Percentiles rank a stretch among this genome's conserved stretches.
phyloP scores from a whole-genome alignment of 2,888 invertebrate species.

The Hyppa rectilinea region DNA sequence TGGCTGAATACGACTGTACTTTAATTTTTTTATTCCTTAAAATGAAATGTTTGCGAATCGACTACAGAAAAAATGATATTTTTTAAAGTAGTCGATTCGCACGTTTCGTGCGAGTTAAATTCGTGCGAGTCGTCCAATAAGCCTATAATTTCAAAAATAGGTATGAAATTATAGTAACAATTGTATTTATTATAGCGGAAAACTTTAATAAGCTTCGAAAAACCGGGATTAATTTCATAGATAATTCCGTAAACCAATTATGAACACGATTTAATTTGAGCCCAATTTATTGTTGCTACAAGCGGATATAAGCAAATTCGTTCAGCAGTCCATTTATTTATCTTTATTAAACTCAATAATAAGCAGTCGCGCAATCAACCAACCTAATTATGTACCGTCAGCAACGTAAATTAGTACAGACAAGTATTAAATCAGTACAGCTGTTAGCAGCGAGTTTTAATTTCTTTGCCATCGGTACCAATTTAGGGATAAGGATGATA shows the following conservation, averaged over 20 bases:
- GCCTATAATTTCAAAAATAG: too few species aligned
- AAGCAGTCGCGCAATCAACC: slow-evolving; percentile 29
- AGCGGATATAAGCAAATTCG: slow-evolving; percentile 23
- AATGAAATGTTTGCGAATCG: too few species aligned
- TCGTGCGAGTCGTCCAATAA: too few species aligned
- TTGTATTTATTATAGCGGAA: too few species aligned
- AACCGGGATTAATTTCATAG: not conserved
- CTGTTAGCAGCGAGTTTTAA: slow-evolving; percentile 44
- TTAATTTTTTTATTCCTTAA: too few species aligned
- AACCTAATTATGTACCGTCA: slow-evolving; percentile 46
- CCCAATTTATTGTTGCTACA: slow-evolving; percentile 17
- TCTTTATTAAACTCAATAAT: slow-evolving; percentile 25
- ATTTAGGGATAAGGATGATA: slow-evolving; percentile 46
- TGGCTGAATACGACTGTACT: too few species aligned
- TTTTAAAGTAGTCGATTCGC: too few species aligned
- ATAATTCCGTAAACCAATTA: not conserved
- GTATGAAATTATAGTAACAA: too few species aligned
- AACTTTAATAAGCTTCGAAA: not conserved
- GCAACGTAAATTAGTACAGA: slow-evolving; percentile 26
- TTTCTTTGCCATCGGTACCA: slow-evolving; percentile 58
- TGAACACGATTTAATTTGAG: not conserved
- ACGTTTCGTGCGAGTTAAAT: too few species aligned
- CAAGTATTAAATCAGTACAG: slow-evolving; percentile 32
- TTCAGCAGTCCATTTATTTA: slow-evolving; percentile 16
- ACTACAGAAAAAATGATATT: too few species aligned